Percentiles rank a stretch among this genome's conserved stretches.
These are phyloP conservation scores for Lycorma delicatula DNA, from an alignment of 1,140 invertebrate genomes.

Conservation along the genomic window DNA sequence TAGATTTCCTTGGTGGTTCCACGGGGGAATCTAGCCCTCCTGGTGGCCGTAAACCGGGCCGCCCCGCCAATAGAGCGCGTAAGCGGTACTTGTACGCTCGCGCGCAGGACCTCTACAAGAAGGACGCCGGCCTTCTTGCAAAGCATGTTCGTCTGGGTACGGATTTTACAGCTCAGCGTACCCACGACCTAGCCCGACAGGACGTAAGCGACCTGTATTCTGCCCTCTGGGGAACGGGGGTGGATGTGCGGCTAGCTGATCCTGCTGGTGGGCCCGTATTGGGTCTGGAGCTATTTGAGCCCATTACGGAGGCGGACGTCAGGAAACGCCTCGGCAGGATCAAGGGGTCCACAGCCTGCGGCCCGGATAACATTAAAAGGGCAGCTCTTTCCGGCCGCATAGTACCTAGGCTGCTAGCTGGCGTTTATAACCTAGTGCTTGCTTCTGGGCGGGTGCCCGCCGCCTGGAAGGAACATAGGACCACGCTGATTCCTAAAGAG, in stretches of 20 bases:
- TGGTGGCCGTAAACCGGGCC: too few relatives aligned
- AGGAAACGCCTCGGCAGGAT: neutral
- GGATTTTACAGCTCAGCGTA: too few relatives aligned
- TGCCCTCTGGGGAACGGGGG: slow-evolving; percentile 8
- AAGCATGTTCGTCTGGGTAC: neutral
- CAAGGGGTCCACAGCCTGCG: slow-evolving; percentile 11
- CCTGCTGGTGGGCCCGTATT: neutral
- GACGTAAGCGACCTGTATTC: slow-evolving; percentile 10
- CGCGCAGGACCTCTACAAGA: slow-evolving; percentile 2
- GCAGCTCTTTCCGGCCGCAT: neutral
- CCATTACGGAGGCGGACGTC: neutral
- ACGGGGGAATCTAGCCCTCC: neutral
- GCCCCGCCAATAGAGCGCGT: neutral
- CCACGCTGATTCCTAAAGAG: slow-evolving; percentile 29
- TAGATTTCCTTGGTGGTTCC: neutral
- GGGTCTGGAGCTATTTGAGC: slow-evolving; percentile 2
- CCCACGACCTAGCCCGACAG: neutral
- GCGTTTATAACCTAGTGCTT: slow-evolving; percentile 18
- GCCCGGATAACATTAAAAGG: slow-evolving; percentile 19
- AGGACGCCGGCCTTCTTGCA: neutral
- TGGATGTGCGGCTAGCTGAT: neutral
- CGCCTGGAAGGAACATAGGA: slow-evolving; percentile 27
- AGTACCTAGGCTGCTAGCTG: neutral
- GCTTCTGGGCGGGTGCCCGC: slow-evolving; percentile 15
- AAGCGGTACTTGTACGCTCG: neutral